phyloP scores from a whole-genome alignment of 2,888 invertebrate genomes.

The Papilio gigon region DNA sequence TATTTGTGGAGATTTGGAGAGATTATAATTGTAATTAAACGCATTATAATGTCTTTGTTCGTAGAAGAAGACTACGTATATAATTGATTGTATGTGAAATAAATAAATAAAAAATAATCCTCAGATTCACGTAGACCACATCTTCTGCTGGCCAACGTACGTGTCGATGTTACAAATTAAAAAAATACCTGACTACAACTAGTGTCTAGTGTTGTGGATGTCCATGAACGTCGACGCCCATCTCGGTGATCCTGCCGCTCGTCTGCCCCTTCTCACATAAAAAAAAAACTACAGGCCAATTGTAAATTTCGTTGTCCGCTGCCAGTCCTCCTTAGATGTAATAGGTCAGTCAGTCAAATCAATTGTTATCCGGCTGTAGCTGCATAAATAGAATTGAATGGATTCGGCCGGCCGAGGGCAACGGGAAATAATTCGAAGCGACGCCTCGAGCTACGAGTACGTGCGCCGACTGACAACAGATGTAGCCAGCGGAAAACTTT shows the following conservation, averaged over 20 bases:
- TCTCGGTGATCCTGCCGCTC: too few species aligned
- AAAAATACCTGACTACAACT: too few species aligned
- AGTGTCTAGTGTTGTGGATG: too few species aligned
- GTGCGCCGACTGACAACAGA: constrained; percentile 10
- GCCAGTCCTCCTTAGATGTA: background rate
- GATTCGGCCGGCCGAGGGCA: constrained; percentile 5
- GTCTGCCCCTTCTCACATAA: background rate
- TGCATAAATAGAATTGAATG: background rate
- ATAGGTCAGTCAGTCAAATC: constrained; percentile 4
- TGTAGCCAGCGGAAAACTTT: constrained; percentile 14
- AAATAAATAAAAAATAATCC: too few species aligned
- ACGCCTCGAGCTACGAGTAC: background rate
- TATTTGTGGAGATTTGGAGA: background rate
- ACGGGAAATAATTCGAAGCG: constrained; percentile 6
- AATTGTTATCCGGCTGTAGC: background rate
- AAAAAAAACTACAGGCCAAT: background rate
- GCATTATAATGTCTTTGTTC: too few species aligned
- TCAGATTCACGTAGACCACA: too few species aligned
- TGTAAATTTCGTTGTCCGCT: background rate
- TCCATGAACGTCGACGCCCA: too few species aligned
- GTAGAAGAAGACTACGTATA: too few species aligned
- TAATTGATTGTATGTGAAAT: too few species aligned
- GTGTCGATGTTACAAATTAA: too few species aligned
- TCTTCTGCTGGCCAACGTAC: too few species aligned
- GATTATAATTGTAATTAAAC: too few species aligned